phyloP scores from a whole-genome alignment of 2,888 invertebrate species.

The Nyleta sp. region DNA sequence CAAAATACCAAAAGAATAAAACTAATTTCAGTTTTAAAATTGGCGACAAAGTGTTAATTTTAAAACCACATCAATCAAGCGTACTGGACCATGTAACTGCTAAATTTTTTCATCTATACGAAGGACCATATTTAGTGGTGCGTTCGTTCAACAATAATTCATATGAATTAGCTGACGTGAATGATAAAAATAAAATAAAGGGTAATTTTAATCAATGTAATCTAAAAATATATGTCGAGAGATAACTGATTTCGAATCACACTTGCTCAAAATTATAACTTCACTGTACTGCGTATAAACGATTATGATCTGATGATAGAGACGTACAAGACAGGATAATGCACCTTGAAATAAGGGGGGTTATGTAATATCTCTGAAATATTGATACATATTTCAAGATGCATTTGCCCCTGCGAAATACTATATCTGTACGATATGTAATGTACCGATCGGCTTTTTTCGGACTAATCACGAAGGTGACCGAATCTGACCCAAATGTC shows the following conservation, averaged over 20 bases:
- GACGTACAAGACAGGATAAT: background rate
- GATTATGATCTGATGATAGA: too few relatives aligned
- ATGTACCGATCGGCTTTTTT: too few relatives aligned
- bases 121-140: slow-evolving; percentile 7
- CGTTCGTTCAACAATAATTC: slow-evolving; percentile 32
- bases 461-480: too few relatives aligned
- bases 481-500: too few relatives aligned
- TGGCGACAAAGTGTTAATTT: slow-evolving; percentile 18
- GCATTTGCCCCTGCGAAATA: too few relatives aligned
- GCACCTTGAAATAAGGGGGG: background rate
- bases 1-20: slow-evolving; percentile 17
- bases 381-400: too few relatives aligned
- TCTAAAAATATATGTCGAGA: slow-evolving; percentile 11
- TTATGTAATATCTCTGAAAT: background rate
- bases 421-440: too few relatives aligned
- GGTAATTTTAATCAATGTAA: slow-evolving; percentile 21
- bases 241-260: background rate
- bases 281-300: too few relatives aligned
- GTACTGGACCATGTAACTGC: background rate
- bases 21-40: background rate
- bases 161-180: slow-evolving; percentile 16
- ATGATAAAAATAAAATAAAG: slow-evolving; percentile 1
- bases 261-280: background rate
- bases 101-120: slow-evolving; percentile 42
- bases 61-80: slow-evolving; percentile 30